Evolutionary conservation across 2,797 vertebrate genomes (phyloP).

Genomic region (Danio jaintianensis): DNA sequence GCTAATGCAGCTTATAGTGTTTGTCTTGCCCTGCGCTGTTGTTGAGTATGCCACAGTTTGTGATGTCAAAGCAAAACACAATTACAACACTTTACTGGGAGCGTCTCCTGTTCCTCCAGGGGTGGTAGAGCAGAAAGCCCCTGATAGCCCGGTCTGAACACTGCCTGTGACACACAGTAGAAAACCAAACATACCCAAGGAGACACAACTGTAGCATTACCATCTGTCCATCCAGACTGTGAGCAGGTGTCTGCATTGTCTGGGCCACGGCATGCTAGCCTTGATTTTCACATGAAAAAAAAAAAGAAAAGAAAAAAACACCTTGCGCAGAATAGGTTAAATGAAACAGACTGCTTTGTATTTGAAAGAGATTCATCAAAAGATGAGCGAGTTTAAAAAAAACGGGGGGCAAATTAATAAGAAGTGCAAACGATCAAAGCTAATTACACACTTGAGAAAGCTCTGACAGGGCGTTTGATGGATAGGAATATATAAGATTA

Average conservation of each 20-base stretch:
- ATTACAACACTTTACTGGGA: constrained; percentile 10
- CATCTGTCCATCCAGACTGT: not conserved
- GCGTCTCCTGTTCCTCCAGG: not conserved
- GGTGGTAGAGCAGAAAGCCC: constrained; percentile 18
- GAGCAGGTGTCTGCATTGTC: constrained; percentile 6
- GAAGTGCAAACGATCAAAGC: constrained; percentile 12
- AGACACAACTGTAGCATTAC: constrained; percentile 7
- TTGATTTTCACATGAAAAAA: not conserved
- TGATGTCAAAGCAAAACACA: not conserved
- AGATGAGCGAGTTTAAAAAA: not conserved
- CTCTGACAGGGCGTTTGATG: constrained; percentile 6
- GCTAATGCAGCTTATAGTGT: constrained; percentile 49
- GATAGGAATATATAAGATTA: not conserved
- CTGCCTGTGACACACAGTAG: not conserved
- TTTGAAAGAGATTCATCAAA: not conserved
- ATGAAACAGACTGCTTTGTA: not conserved
- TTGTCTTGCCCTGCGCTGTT: constrained; percentile 22
- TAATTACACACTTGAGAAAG: constrained; percentile 32
- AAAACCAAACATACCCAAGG: not conserved
- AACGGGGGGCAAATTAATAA: constrained; percentile 5
- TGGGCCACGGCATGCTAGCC: not conserved
- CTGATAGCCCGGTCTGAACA: not conserved
- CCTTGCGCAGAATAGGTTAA: not conserved
- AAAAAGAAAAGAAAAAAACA: constrained; percentile 1
- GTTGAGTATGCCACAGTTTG: not conserved